phyloP scores from a whole-genome alignment of 1,140 invertebrate species.

The Danaus plexippus region DNA sequence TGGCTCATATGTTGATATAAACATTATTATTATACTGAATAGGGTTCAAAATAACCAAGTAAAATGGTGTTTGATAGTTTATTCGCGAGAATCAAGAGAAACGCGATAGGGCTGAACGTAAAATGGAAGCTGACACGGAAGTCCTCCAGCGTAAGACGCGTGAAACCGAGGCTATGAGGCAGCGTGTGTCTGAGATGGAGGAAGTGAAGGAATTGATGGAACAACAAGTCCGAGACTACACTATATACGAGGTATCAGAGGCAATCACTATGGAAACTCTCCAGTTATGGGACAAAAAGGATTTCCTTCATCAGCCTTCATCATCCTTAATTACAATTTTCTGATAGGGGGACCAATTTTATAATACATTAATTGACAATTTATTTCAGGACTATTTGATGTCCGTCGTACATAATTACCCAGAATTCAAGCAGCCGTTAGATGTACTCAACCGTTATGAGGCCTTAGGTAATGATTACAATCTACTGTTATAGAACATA shows the following conservation, averaged over 20 bases:
- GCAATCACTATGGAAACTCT: too few relatives aligned
- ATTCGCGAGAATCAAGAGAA: conserved; percentile 74
- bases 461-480: conserved; percentile 54
- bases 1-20: too few relatives aligned
- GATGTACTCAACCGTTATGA: conserved; percentile 75
- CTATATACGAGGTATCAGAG: conserved; percentile 67
- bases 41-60: too few relatives aligned
- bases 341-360: background rate
- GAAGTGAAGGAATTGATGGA: conserved; percentile 70
- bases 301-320: too few relatives aligned
- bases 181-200: conserved; percentile 62
- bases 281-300: too few relatives aligned
- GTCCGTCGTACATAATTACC: conserved; percentile 66
- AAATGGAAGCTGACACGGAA: conserved; percentile 68
- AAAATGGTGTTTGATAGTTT: conserved; percentile 40
- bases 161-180: conserved; percentile 55
- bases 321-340: too few relatives aligned
- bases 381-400: conserved; percentile 69
- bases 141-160: conserved; percentile 50
- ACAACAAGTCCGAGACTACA: conserved; percentile 68
- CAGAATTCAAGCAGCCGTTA: conserved; percentile 70
- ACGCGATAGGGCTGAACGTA: conserved; percentile 69
- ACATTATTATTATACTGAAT: too few relatives aligned
- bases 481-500: too few relatives aligned
- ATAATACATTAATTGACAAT: conserved; percentile 1